Base-by-base conservation (phyloP, 1,140 invertebrate species). In the Trigoniulus corallinus region DNA sequence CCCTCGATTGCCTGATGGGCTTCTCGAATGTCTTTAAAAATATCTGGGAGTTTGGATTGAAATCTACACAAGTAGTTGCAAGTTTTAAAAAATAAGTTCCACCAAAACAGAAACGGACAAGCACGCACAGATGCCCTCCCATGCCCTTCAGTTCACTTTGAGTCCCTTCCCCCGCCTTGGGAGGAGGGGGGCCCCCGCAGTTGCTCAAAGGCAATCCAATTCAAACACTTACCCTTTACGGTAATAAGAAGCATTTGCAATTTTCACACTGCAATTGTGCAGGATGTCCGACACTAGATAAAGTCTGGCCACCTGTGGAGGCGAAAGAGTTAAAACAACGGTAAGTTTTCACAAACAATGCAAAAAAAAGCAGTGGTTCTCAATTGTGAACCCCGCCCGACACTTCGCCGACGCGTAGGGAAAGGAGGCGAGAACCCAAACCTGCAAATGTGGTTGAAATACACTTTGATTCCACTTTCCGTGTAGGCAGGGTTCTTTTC, bases 241-340 rank as follows among this genome's bases (percentile, higher is more conserved):
- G 64, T 87, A 99, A 61, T 84, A 92, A 34, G 89, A 93, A n/a
- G 93, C 94, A 72, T 98, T 97, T 39, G 88, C 81, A 2, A 98
- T 81, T 75, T 95, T 95, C 3, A 89, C 85, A 52, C 85, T 84
- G 65, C 89, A 93, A 67, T 99, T 99, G 64, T 97, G 88, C 44
- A 99, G 70, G 56, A 99, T 88, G 69, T 99, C 96, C 12, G 92
- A 96, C 39, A 98, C 77, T 18, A 99, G 75, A 71, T 95, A 99
- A 18, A 98, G 68, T 54, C 93, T 71, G 20, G 92, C 89, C 58
- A 96, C 83, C 75, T 80, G 64, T 56, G 71, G 70, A 29, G 54
- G 55, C 44, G 49, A 52, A 53, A 54, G 40, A 54, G 37, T 39
- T 7, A 39, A 39, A 13, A 39, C 18, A 18, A 12, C 37, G 37